Base-by-base conservation (phyloP, 2,797 vertebrate species). In the Epinephelus awoara region DNA sequence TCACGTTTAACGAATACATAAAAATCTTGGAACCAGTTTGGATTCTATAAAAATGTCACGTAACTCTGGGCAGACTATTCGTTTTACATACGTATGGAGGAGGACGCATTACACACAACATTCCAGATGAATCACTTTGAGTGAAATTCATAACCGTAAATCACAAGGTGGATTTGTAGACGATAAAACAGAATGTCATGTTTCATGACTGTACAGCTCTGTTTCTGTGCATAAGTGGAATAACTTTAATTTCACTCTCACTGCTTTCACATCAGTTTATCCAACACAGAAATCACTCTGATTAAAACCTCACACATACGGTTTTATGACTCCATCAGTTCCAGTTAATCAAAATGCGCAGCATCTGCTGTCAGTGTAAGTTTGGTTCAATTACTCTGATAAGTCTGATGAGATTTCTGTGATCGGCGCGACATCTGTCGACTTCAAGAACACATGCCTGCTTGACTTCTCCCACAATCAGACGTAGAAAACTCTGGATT, bases 1-100 rank as follows among this genome's bases (percentile, higher is more conserved):
- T 68, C 27, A 29, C n/a, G 74, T 91, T 81, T 90, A 90, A 90
- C 86, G 85, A 92, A 84, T 77, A 34, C 85, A 86, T 89, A 87
- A 89, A 90, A 87, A 75, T 73, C 79, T 88, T 88, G 87, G 86
- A 91, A 70, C 50, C 55, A 69, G n/a, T 64, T 90, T 75, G 51
- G 68, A 50, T 67, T 84, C 88, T 67, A 85, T 92, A 90, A 91
- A 94, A 85, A 82, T 42, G 80, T 85, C 88, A 75, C 75, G 64
- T 65, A 63, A 40, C 50, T 49, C 76, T 71, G 83, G 74, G 72
- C 57, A 67, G 74, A 40, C 89, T 44, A 57, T 89, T 80, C 27
- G 67, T 88, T 84, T 57, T 49, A 71, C 67, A 63, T 47, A 72
- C 0, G 13, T 52, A 59, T 68, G 77, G 51, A 80, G 77, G 65